Evolutionary conservation across 2,113 vertebrate genomes (phyloP).

Genomic region (Vulpes vulpes): DNA sequence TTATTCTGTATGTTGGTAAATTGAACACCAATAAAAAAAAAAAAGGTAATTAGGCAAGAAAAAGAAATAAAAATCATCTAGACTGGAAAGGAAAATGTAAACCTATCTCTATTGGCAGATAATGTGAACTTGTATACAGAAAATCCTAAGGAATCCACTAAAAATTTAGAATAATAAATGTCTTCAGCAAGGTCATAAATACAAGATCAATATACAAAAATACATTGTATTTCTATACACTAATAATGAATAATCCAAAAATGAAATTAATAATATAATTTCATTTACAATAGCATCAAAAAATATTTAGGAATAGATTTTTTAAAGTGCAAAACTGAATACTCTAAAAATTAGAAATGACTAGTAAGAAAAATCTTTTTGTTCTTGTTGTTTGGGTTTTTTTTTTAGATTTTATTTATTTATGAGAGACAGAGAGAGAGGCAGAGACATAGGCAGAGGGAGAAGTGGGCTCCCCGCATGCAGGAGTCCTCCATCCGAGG

Average conservation of each 20-base stretch:
- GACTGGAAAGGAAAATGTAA: conserved; percentile 18
- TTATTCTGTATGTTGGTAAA: too few species aligned
- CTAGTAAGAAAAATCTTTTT: neutral
- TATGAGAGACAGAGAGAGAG: too few species aligned
- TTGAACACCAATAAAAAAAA: too few species aligned
- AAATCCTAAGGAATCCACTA: neutral
- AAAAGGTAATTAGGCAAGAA: neutral
- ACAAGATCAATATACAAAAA: conserved; percentile 17
- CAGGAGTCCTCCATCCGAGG: too few species aligned
- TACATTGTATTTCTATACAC: neutral
- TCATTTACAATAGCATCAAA: conserved; percentile 11
- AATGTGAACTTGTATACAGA: neutral
- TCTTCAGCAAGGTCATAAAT: conserved; percentile 54
- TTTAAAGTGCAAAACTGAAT: neutral
- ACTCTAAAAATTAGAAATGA: neutral
- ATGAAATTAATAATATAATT: conserved; percentile 41
- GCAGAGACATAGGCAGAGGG: too few species aligned
- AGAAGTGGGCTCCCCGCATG: too few species aligned
- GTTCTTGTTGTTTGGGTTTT: too few species aligned
- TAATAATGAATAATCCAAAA: conserved; percentile 36
- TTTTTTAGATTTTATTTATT: too few species aligned
- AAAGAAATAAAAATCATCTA: neutral
- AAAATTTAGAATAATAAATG: conserved; percentile 29
- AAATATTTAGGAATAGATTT: conserved; percentile 29
- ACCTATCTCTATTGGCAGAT: neutral